phyloP scores from a whole-genome alignment of 2,888 invertebrate genomes.

The Brachyptera putata region DNA sequence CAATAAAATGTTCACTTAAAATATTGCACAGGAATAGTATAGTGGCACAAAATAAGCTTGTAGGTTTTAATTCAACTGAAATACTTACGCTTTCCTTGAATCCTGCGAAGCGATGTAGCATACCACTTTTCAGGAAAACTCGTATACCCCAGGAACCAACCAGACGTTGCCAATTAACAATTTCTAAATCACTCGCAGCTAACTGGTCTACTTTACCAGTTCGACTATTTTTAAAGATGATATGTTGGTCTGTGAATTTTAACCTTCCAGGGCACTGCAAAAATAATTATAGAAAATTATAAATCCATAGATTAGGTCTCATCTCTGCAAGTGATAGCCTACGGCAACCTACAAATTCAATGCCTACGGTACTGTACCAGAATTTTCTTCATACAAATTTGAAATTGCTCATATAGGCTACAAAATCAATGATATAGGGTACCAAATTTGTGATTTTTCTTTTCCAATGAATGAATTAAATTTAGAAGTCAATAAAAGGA shows the following conservation, averaged over 20 bases:
- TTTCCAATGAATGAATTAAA: too few species aligned
- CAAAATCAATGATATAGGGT: too few species aligned
- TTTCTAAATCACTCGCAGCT: constrained; percentile 75
- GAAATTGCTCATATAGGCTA: too few species aligned
- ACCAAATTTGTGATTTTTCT: too few species aligned
- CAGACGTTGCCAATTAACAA: constrained; percentile 88
- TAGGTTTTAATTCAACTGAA: background rate
- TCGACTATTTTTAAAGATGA: constrained; percentile 91
- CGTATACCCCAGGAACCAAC: constrained; percentile 87
- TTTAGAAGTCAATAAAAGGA: too few species aligned
- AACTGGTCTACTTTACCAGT: constrained; percentile 96
- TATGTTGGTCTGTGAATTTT: constrained; percentile 85
- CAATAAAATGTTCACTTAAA: too few species aligned
- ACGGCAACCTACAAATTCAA: too few species aligned
- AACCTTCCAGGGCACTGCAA: constrained; percentile 83
- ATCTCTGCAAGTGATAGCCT: too few species aligned
- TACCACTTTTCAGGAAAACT: constrained; percentile 84
- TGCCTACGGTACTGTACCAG: too few species aligned
- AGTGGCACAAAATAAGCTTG: background rate
- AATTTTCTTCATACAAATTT: too few species aligned
- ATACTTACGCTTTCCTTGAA: constrained; percentile 78
- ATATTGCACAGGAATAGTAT: too few species aligned
- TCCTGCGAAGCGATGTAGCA: constrained; percentile 86
- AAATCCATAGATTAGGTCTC: background rate
- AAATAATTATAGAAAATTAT: constrained; percentile 28